These are phyloP conservation scores for Drosophila busckii DNA, from an alignment of 1,140 invertebrate genomes.

Conservation along the genomic window DNA sequence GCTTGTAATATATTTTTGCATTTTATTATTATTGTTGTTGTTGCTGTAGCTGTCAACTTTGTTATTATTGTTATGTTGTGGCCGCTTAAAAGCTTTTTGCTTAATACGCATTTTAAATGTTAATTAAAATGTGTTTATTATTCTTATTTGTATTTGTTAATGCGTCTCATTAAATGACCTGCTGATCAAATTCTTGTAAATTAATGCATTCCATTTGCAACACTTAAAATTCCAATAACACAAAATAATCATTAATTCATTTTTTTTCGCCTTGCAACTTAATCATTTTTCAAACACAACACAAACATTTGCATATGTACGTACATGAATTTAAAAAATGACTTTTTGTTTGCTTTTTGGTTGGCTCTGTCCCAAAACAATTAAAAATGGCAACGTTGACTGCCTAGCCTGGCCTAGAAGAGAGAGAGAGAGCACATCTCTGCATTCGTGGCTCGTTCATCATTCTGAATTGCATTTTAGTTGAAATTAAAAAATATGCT, in stretches of 20 bases:
- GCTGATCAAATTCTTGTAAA: too few species aligned
- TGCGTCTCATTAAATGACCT: slow-evolving; percentile 16
- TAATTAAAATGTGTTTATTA: slow-evolving; percentile 75
- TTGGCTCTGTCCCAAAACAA: slow-evolving; percentile 63
- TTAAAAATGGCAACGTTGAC: slow-evolving; percentile 47
- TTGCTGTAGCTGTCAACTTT: too few species aligned
- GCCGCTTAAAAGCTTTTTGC: slow-evolving; percentile 70
- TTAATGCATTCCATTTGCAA: slow-evolving; percentile 15
- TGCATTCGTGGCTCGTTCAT: slow-evolving; percentile 43
- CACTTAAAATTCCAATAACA: slow-evolving; percentile 1
- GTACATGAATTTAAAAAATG: slow-evolving; percentile 39
- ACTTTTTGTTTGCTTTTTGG: slow-evolving; percentile 48
- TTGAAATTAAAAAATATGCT: slow-evolving; percentile 53
- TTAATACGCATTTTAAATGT: slow-evolving; percentile 72
- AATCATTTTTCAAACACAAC: slow-evolving; percentile 6
- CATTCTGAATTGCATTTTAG: slow-evolving; percentile 68
- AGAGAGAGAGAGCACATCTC: neutral
- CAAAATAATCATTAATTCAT: slow-evolving; percentile 27
- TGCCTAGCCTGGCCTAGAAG: neutral
- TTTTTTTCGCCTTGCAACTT: slow-evolving; percentile 14
- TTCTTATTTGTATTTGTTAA: slow-evolving; percentile 42
- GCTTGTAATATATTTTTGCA: too few species aligned
- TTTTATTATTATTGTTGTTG: too few species aligned
- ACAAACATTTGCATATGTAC: neutral
- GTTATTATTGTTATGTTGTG: slow-evolving; percentile 60